Conservation (phyloP, 2,113 vertebrate genomes). For the Henicopernis longicauda region DNA sequence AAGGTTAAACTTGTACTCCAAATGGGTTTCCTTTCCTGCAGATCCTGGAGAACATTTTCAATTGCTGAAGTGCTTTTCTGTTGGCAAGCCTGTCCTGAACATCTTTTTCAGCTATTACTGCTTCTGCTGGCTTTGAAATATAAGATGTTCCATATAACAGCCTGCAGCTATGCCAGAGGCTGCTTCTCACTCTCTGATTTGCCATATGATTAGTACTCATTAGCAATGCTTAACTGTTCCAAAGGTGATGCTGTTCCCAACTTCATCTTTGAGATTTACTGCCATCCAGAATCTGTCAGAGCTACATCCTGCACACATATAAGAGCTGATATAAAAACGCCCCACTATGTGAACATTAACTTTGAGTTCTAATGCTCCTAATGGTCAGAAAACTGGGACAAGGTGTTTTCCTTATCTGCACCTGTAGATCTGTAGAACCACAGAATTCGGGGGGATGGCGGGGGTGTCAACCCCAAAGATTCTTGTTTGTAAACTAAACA, state of each 20-base stretch:
- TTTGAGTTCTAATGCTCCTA: background rate
- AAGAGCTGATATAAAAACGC: background rate
- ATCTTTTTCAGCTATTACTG: background rate
- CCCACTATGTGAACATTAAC: background rate
- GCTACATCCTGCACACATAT: background rate
- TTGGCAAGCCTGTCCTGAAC: background rate
- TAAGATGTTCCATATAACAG: background rate
- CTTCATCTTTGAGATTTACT: background rate
- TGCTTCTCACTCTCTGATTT: constrained; percentile 7
- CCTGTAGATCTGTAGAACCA: background rate
- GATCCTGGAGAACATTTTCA: background rate
- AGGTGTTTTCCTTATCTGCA: background rate
- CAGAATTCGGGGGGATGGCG: background rate
- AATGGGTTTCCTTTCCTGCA: background rate
- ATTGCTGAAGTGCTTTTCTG: background rate
- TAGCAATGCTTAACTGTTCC: background rate
- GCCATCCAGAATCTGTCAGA: background rate
- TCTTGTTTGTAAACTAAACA: background rate
- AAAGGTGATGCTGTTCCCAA: background rate
- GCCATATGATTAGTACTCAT: constrained; percentile 38
- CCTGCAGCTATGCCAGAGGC: constrained; percentile 1
- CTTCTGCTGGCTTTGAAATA: constrained; percentile 8
- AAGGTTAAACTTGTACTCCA: background rate
- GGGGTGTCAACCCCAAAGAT: background rate
- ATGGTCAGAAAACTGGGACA: background rate